Conservation (phyloP, 2,113 vertebrate species). For the Macrotis lagotis region DNA sequence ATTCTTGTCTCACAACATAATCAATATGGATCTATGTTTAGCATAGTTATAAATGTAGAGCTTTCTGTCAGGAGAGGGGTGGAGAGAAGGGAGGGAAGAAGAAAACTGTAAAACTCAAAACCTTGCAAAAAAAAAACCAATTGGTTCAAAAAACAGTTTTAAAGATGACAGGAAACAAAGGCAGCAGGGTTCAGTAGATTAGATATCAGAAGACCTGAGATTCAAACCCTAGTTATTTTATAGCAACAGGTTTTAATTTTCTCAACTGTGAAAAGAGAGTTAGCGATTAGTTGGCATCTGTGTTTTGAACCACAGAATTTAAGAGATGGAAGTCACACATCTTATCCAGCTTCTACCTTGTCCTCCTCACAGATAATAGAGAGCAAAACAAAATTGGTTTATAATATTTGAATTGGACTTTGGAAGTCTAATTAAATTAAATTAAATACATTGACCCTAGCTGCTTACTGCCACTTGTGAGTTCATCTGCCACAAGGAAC, state of each 20-base stretch:
- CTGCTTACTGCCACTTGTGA: neutral
- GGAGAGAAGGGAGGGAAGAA: no score
- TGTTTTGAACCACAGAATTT: neutral
- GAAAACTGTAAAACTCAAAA: no score
- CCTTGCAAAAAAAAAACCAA: no score
- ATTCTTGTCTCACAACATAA: no score
- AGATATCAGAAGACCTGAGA: neutral
- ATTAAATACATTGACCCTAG: conserved; percentile 1
- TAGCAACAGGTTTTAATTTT: neutral
- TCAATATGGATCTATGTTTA: no score
- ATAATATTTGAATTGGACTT: conserved; percentile 23
- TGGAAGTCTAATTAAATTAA: neutral
- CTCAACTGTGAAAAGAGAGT: neutral
- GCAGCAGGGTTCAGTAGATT: neutral
- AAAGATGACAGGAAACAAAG: neutral
- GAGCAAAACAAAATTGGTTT: neutral
- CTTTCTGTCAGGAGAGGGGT: no score
- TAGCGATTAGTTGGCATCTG: neutral
- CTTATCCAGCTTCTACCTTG: neutral
- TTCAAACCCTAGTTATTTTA: neutral
- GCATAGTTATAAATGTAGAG: no score
- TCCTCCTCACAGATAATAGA: neutral
- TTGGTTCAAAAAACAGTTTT: no score
- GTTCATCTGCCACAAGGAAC: neutral
- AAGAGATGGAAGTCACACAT: neutral